phyloP scores from a whole-genome alignment of 2,888 invertebrate genomes.

The Ganaspis brasiliensis region DNA sequence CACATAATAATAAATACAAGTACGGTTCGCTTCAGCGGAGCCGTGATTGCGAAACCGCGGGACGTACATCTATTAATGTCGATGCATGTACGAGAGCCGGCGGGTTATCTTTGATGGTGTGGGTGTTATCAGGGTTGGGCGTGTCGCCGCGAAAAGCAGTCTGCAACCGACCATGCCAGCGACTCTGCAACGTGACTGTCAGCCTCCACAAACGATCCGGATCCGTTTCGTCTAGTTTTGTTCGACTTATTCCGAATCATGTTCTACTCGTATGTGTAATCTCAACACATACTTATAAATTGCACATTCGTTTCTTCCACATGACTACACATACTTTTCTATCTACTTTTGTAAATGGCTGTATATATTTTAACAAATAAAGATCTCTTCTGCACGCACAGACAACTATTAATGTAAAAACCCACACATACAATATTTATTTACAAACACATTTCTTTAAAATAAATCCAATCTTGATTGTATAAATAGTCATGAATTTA shows the following conservation, averaged over 20 bases:
- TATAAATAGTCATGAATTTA: no score
- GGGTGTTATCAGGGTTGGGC: constrained; percentile 80
- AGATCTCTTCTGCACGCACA: no score
- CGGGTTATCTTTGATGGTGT: constrained; percentile 76
- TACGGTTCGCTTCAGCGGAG: constrained; percentile 54
- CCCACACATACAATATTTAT: no score
- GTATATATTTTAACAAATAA: no score
- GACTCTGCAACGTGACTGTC: constrained; percentile 73
- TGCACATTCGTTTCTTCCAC: constrained; percentile 4
- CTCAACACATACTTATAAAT: background rate
- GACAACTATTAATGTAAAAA: no score
- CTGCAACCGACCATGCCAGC: constrained; percentile 61
- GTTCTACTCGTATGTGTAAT: constrained; percentile 10
- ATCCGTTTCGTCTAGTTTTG: constrained; percentile 66
- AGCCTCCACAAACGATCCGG: constrained; percentile 68
- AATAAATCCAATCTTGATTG: no score
- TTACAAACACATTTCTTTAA: no score
- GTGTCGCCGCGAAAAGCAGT: constrained; percentile 77
- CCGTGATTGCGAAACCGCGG: constrained; percentile 70
- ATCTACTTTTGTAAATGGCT: no score
- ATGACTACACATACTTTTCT: no score
- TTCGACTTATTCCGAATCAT: constrained; percentile 33
- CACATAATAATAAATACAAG: constrained; percentile 35
- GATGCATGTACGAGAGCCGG: constrained; percentile 50
- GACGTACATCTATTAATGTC: constrained; percentile 78